A percentile compares a stretch with the other conserved stretches of the same genome.
These are phyloP conservation scores for Oncorhynchus masou DNA, from an alignment of 2,113 vertebrate species.

Conservation along the genomic window DNA sequence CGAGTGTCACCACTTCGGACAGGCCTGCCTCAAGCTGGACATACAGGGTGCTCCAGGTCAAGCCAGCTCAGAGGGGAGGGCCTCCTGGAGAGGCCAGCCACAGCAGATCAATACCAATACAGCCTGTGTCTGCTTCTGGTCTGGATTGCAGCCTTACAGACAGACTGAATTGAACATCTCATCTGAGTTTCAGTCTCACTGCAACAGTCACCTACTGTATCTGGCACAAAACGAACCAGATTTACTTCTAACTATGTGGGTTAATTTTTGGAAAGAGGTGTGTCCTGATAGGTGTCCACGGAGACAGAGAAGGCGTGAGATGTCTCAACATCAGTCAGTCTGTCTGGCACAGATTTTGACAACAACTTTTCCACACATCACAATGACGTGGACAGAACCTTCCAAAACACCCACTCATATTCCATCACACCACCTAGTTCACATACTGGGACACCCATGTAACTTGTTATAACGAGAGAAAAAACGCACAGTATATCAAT, in stretches of 20 bases:
- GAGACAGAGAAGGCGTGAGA: slow-evolving; percentile 53
- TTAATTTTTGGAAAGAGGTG: slow-evolving; percentile 46
- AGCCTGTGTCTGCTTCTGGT: slow-evolving; percentile 16
- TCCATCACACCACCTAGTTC: slow-evolving; percentile 7
- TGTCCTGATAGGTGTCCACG: slow-evolving; percentile 22
- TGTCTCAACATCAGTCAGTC: slow-evolving; percentile 47
- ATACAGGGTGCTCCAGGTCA: slow-evolving; percentile 33
- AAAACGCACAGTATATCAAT: too few species aligned
- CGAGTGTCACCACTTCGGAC: slow-evolving; percentile 56
- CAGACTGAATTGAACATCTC: background rate
- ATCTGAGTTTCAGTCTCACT: background rate
- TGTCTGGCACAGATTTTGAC: slow-evolving; percentile 35
- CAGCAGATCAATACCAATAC: slow-evolving; percentile 51
- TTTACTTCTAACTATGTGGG: slow-evolving; percentile 40
- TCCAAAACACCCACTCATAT: background rate
- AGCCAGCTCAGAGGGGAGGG: slow-evolving; percentile 17
- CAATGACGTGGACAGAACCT: slow-evolving; percentile 40
- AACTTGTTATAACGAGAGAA: background rate
- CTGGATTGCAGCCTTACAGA: background rate
- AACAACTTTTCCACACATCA: slow-evolving; percentile 64
- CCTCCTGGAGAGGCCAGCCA: slow-evolving; percentile 44
- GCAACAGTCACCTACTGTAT: background rate
- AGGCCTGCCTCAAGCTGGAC: slow-evolving; percentile 46
- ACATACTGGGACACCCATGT: slow-evolving; percentile 8
- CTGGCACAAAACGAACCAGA: slow-evolving; percentile 26